Base-by-base conservation (phyloP, 2,113 vertebrate species). In the Psittacula cyanocephala region DNA sequence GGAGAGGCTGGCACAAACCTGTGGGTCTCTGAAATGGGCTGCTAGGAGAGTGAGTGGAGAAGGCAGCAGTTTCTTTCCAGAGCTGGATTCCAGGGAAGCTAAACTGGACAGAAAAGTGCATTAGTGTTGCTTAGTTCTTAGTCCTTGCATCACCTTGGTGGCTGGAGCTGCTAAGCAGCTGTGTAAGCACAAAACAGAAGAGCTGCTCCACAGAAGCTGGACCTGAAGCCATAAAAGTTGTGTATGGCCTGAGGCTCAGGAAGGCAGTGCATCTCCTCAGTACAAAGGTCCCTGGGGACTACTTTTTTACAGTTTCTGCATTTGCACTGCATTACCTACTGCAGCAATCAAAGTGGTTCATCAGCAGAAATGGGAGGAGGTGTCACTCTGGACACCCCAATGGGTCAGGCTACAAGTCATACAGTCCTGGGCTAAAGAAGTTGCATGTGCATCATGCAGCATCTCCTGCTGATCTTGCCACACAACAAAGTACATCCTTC, bases 181-280 rank as follows among this genome's bases (percentile, higher is more conserved):
- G 44, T 22, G 11, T 47, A 35, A 88, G 80, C 74, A 68, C 35
- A 22, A 35, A 55, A 13, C 22, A 85, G 20, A 33, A 53, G 46
- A 14, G 31, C 50, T 68, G 37, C 29, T 41, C 22, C 60, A 43
- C 47, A 72, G 74, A n/a, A 27, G 17, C 13, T 75, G 62, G 20
- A 57, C 78, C 9, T 2, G 1, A 57, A 75, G 29, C 50, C 44
- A 23, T 23, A 22, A 67, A 49, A 78, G 77, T 23, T 60, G 13
- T 33, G 63, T 33, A 37, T 4, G 7, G 25, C 39, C 22, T 0
- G 6, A 71, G 57, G 57, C 49, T 65, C 41, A 53, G 59, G 68
- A 71, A 75, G 43, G 33, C 28, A 31, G 6, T 6, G 19, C 6
- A 2, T 29, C 27, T 59, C 23, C 64, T 78, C 0, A 0, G 25